These are phyloP conservation scores for Cecropterus lyciades DNA, from an alignment of 1,140 invertebrate species.

Conservation along the genomic window DNA sequence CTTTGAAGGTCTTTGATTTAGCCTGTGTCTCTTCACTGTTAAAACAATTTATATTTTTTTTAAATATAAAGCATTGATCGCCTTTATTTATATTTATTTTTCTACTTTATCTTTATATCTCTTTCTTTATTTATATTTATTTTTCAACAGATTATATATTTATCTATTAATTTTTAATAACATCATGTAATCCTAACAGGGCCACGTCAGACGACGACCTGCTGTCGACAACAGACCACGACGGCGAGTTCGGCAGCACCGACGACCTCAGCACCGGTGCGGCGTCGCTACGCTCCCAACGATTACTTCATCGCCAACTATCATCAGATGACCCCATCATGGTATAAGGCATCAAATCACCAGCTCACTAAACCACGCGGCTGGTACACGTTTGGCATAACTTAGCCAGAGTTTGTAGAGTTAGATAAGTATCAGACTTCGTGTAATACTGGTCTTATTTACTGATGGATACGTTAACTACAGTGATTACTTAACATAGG, in stretches of 20 bases:
- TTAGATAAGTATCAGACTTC: background rate
- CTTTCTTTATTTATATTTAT: no score
- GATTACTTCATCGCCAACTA: slow-evolving; percentile 74
- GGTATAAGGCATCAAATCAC: slow-evolving; percentile 54
- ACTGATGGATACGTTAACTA: background rate
- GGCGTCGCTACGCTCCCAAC: slow-evolving; percentile 63
- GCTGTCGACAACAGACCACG: slow-evolving; percentile 90
- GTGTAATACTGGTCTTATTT: background rate
- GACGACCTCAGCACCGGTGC: slow-evolving; percentile 85
- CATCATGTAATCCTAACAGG: slow-evolving; percentile 57
- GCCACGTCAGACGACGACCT: slow-evolving; percentile 94
- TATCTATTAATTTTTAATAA: no score
- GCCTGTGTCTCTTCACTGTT: no score
- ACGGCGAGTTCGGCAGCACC: slow-evolving; percentile 88
- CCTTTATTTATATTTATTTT: no score
- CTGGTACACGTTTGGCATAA: slow-evolving; percentile 53
- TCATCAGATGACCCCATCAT: slow-evolving; percentile 83
- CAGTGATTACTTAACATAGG: background rate
- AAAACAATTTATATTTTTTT: no score
- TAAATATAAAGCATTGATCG: no score
- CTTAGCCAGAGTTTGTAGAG: no score
- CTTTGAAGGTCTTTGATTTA: no score
- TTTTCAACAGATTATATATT: no score
- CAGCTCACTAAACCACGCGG: background rate
- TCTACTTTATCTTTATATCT: no score